Evolutionary conservation across 2,888 invertebrate genomes (phyloP), one percentile per base, ranked within the genome.

Genomic region (Cyclophora albipunctata): DNA sequence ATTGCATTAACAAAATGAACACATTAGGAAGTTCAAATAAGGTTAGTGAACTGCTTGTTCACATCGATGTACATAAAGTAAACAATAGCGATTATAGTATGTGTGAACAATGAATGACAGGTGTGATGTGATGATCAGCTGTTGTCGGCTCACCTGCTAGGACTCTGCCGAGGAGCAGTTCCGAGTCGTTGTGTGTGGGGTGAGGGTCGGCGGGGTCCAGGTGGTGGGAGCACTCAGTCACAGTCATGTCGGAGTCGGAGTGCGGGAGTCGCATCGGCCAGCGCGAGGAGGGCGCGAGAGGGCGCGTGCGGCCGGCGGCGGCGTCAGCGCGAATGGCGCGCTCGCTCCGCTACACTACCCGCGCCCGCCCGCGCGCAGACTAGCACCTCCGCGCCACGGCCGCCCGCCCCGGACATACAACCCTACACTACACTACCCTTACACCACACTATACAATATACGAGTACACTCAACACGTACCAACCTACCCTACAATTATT

Each of bases 281-380:
- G 65, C 80, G 76, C 78, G 69, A 60, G 63, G 60, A 59, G 75
- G 65, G 75, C 86, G 85, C 85, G 85, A 63, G 60, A 59, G 75
- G 65, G 75, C 86, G 85, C 85, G 85, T 86, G 86, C 77, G 83
- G 73, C 80, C 84, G 84, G 75, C 84, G 86, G 80, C 86, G 86
- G 84, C 82, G 81, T 73, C 73, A 70, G 72, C 85, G 75, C 84
- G 86, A 86, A 84, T 85, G 89, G 82, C 85, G 79, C 76, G 72
- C 66, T 58, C 53, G 57, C 58, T 73, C 20, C 72, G 78, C 86
- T 83, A 82, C 78, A 82, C 37, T 37, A 43, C 33, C 72, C 78
- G 55, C 69, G 70, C 75, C 71, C 75, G 75, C 43, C 43, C 43
- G 77, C 78, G 71, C 58, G 70, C 73, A 74, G 44, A 49, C 48